phyloP scores from a whole-genome alignment of 2,797 vertebrate genomes.

The Eulemur albifrons region DNA sequence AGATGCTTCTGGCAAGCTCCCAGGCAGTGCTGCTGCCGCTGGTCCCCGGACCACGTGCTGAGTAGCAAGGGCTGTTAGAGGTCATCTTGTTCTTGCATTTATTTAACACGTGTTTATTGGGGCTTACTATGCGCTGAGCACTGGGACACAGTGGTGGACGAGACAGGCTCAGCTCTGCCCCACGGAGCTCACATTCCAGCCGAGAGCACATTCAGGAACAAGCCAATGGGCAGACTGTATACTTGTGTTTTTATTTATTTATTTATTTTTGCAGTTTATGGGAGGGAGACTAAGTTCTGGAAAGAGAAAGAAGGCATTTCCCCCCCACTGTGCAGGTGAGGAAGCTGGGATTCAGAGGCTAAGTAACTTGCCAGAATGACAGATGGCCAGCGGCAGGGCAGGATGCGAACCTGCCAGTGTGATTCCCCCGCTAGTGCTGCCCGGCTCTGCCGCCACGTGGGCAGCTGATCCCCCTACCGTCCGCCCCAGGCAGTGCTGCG shows the following conservation, averaged over 20 bases:
- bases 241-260: rapidly evolving
- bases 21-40: neutral
- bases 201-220: neutral
- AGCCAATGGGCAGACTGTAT: neutral
- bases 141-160: neutral
- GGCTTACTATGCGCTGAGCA: rapidly evolving
- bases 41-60: rapidly evolving
- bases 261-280: neutral
- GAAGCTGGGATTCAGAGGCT: neutral
- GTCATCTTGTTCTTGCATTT: neutral
- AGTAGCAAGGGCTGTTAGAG: neutral
- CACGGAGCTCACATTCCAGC: neutral
- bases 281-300: neutral
- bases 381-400: neutral
- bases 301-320: neutral
- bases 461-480: neutral
- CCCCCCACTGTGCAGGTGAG: neutral
- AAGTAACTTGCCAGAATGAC: neutral
- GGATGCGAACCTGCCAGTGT: too few relatives aligned
- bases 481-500: neutral
- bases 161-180: neutral
- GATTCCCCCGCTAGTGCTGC: neutral
- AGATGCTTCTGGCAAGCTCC: neutral
- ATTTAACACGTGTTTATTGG: neutral
- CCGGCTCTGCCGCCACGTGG: neutral